A percentile compares a stretch with the other conserved stretches of the same genome.
phyloP scores from a whole-genome alignment of 2,113 vertebrate species.

The Athene noctua region DNA sequence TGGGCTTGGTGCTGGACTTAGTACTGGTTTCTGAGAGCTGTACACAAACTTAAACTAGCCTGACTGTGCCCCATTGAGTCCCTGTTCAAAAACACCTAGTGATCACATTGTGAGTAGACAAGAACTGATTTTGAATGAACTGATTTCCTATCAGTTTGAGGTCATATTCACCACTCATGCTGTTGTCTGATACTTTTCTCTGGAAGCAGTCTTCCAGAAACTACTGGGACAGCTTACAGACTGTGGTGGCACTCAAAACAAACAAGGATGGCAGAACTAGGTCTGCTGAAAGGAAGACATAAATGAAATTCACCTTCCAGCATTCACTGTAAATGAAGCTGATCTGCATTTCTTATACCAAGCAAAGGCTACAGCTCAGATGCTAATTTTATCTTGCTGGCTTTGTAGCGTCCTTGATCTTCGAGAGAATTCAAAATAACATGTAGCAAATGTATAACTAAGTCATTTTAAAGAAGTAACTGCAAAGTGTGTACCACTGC shows the following conservation, averaged over 20 bases:
- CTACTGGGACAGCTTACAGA: background rate
- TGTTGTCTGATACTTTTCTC: background rate
- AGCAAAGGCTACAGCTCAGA: slow-evolving; percentile 43
- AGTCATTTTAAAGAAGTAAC: slow-evolving; percentile 39
- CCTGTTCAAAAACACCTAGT: background rate
- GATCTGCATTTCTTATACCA: slow-evolving; percentile 49
- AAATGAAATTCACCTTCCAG: slow-evolving; percentile 49
- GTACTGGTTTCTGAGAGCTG: background rate
- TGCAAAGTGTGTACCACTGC: slow-evolving; percentile 35
- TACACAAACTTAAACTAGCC: background rate
- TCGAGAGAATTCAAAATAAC: slow-evolving; percentile 61
- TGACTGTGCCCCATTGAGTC: background rate
- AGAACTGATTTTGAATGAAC: background rate
- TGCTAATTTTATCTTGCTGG: slow-evolving; percentile 66
- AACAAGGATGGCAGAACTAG: slow-evolving; percentile 44
- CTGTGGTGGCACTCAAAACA: background rate
- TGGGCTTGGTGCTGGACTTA: no score
- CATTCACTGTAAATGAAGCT: background rate
- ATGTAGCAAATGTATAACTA: slow-evolving; percentile 50
- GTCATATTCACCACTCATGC: background rate
- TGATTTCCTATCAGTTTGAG: background rate
- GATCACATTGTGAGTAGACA: background rate
- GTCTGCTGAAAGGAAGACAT: slow-evolving; percentile 19
- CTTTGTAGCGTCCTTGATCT: slow-evolving; percentile 63
- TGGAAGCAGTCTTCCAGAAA: background rate